Conservation (phyloP, 2,888 invertebrate species). For the Nomada goodeniana region DNA sequence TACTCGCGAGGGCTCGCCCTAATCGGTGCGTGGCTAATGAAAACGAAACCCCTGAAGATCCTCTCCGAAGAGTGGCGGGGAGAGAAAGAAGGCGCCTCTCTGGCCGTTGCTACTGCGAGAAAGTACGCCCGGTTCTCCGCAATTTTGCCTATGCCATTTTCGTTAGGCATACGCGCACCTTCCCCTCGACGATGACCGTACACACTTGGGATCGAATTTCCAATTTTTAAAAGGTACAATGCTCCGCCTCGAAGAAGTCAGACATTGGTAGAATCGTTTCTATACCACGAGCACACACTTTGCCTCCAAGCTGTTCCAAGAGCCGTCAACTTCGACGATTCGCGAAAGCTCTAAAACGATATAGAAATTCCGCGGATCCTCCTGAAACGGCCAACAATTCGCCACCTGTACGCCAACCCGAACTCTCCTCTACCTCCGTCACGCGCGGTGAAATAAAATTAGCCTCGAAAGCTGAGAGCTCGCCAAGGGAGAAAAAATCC, state of each 20-base stretch:
- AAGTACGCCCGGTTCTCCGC: slow-evolving; percentile 60
- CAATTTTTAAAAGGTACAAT: not conserved
- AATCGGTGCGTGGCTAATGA: slow-evolving; percentile 68
- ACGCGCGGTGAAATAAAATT: slow-evolving; percentile 55
- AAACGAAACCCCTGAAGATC: slow-evolving; percentile 62
- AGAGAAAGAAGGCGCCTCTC: slow-evolving; percentile 42
- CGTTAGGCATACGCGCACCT: not conserved
- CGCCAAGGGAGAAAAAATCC: slow-evolving; percentile 5
- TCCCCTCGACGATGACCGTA: not conserved
- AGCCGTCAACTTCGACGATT: slow-evolving; percentile 1
- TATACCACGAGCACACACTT: not conserved
- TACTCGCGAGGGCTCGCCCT: slow-evolving; percentile 28
- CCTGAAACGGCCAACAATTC: slow-evolving; percentile 5
- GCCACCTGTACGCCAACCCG: not conserved
- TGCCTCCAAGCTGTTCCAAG: not conserved
- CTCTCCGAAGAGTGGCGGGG: slow-evolving; percentile 21
- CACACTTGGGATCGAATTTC: not conserved
- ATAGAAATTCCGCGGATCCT: not conserved
- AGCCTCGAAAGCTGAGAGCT: slow-evolving; percentile 35
- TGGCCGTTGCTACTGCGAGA: slow-evolving; percentile 64
- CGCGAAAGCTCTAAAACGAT: not conserved
- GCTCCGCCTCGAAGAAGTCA: not conserved
- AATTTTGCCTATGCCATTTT: slow-evolving; percentile 57
- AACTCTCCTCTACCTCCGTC: slow-evolving; percentile 44
- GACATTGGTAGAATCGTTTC: no score